A percentile compares a stretch with the other conserved stretches of the same genome.
phyloP scores from a whole-genome alignment of 2,797 vertebrate species.

The Sarcoramphus papa region DNA sequence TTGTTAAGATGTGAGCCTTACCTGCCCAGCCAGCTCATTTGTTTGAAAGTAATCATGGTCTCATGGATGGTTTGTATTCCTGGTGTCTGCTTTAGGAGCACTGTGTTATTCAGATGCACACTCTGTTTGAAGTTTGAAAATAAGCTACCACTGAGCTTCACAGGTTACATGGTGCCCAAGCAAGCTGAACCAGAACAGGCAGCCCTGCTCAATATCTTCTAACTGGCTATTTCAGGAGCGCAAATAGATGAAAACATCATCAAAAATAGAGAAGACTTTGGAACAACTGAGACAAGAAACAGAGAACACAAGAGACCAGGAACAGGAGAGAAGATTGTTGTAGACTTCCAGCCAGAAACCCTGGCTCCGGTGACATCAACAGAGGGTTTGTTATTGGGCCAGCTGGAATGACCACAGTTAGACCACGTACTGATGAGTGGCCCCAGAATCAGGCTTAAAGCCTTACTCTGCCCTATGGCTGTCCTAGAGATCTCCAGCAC shows the following conservation, averaged over 20 bases:
- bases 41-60: not conserved
- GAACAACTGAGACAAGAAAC: not conserved
- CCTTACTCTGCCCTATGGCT: not conserved
- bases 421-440: not conserved
- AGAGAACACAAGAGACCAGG: not conserved
- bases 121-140: not conserved
- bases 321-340: not conserved
- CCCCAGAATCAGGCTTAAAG: not conserved
- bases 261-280: not conserved
- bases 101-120: not conserved
- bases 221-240: not conserved
- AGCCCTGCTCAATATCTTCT: not conserved
- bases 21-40: constrained; percentile 23
- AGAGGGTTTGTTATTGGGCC: not conserved
- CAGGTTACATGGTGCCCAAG: not conserved
- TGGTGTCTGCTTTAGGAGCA: not conserved
- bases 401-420: not conserved
- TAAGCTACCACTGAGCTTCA: not conserved
- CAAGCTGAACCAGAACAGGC: not conserved
- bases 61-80: not conserved
- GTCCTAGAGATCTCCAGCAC: not conserved
- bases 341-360: not conserved
- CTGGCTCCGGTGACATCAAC: not conserved
- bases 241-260: not conserved
- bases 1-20: not conserved